phyloP scores from a whole-genome alignment of 2,888 invertebrate genomes.

The Drosophila pegasa region DNA sequence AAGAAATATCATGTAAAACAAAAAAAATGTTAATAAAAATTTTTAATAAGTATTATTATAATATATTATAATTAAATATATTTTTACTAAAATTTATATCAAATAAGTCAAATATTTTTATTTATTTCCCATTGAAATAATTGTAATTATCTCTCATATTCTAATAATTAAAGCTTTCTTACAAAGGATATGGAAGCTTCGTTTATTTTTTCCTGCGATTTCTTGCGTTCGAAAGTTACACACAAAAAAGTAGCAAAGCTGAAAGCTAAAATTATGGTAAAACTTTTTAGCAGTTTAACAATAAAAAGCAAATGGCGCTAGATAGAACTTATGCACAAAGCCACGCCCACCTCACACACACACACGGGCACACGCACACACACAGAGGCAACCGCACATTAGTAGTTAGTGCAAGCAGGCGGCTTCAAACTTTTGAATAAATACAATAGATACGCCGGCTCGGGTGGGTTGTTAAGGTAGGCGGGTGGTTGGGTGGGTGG shows the following conservation, averaged over 20 bases:
- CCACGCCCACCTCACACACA: constrained; percentile 52
- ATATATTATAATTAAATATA: too few species aligned
- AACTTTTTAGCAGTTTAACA: constrained; percentile 77
- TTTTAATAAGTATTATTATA: too few species aligned
- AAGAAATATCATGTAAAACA: too few species aligned
- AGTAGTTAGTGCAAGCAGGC: constrained; percentile 81
- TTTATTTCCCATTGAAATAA: too few species aligned
- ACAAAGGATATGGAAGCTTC: constrained; percentile 25
- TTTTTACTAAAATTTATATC: too few species aligned
- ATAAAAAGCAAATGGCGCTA: constrained; percentile 79
- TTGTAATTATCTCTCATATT: too few species aligned
- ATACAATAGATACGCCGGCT: constrained; percentile 64
- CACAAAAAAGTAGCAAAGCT: constrained; percentile 30
- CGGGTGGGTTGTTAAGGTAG: constrained; percentile 9
- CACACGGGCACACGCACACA: constrained; percentile 18
- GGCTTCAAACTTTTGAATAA: constrained; percentile 77
- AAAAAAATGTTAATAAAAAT: too few species aligned
- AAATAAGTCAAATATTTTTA: too few species aligned
- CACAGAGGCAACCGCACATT: constrained; percentile 69
- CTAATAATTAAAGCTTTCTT: not conserved
- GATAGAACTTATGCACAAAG: constrained; percentile 67
- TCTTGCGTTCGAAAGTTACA: constrained; percentile 32
- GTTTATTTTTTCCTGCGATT: constrained; percentile 11
- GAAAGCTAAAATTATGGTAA: constrained; percentile 68
- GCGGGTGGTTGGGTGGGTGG: not conserved